A percentile compares a stretch with the other conserved stretches of the same genome.
Evolutionary conservation across 2,113 vertebrate genomes (phyloP).

Genomic region (Mirounga angustirostris): DNA sequence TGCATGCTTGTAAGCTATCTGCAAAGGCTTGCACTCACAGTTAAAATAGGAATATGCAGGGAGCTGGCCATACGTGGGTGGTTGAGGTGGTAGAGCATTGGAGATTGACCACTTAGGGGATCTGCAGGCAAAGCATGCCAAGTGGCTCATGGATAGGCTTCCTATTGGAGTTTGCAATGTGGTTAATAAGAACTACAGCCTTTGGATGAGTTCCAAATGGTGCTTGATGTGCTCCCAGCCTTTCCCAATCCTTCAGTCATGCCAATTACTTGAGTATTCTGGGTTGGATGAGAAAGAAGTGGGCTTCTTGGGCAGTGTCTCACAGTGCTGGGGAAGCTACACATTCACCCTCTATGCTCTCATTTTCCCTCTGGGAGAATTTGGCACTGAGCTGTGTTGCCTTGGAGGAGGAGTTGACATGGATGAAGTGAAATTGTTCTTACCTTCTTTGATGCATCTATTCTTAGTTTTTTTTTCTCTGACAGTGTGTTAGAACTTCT

Average conservation of each 20-base stretch:
- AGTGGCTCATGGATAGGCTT: background rate
- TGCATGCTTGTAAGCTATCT: background rate
- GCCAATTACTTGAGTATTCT: background rate
- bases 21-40: background rate
- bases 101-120: background rate
- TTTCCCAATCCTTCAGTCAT: background rate
- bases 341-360: background rate
- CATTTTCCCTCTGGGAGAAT: background rate
- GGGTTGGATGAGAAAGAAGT: background rate
- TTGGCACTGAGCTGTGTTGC: background rate
- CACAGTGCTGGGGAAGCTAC: background rate
- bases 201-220: background rate
- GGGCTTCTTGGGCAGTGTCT: background rate
- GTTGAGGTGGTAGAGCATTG: background rate
- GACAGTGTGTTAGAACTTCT: background rate
- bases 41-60: background rate
- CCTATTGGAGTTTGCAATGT: background rate
- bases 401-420: background rate
- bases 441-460: background rate
- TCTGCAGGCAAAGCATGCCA: background rate
- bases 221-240: background rate
- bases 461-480: background rate
- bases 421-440: background rate
- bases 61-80: background rate
- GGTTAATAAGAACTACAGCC: background rate